Percentiles rank a stretch among this genome's conserved stretches.
Conservation (phyloP, 2,113 vertebrate species). For the Chloropsis cyanopogon region DNA sequence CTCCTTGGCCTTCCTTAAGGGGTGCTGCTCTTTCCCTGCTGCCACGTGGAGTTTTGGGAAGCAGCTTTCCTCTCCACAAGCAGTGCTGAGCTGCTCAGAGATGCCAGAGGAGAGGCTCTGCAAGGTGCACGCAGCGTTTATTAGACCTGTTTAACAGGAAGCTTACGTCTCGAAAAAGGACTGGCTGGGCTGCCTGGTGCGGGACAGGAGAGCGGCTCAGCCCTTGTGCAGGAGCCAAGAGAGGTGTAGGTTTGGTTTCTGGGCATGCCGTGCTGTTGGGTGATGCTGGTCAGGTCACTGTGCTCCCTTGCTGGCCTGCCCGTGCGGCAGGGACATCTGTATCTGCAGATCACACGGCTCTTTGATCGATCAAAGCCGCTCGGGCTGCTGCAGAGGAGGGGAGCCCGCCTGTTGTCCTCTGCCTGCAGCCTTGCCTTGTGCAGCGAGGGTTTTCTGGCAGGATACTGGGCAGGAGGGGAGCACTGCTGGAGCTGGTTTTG, state of each 20-base stretch:
- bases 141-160: constrained; percentile 50
- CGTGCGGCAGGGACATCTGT: not conserved
- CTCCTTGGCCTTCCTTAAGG: not conserved
- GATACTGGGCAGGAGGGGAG: not conserved
- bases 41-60: not conserved
- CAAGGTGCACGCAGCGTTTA: accelerated
- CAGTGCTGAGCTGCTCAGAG: not conserved
- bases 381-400: not conserved
- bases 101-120: not conserved
- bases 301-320: not conserved
- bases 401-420: not conserved
- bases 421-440: not conserved
- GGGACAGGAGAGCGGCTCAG: not conserved
- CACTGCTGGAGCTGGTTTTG: not conserved
- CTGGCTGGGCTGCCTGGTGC: not conserved
- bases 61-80: not conserved
- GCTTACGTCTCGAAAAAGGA: accelerated
- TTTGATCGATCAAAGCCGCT: not conserved
- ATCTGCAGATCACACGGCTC: not conserved
- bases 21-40: not conserved
- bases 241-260: constrained; percentile 2
- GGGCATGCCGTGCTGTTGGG: not conserved
- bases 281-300: not conserved
- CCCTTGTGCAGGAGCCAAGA: not conserved
- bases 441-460: not conserved